Conservation (phyloP, 2,113 vertebrate genomes). For the Tachuris rubrigastra region DNA sequence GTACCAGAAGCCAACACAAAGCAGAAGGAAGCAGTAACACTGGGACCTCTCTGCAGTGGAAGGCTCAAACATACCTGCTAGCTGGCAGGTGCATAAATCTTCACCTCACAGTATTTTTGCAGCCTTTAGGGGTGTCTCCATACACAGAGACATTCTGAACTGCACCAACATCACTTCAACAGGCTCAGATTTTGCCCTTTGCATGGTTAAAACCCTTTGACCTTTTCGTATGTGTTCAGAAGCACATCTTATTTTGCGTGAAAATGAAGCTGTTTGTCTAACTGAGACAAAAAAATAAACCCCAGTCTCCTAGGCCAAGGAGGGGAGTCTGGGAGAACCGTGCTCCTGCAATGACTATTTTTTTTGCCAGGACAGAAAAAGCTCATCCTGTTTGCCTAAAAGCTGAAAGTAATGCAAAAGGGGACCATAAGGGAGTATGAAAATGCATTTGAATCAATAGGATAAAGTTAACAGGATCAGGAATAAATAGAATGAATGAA, state of each 20-base stretch:
- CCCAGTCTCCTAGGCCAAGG: not conserved
- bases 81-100: not conserved
- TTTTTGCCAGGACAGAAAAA: not conserved
- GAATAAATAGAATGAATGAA: constrained; percentile 71
- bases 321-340: not conserved
- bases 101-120: not conserved
- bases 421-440: constrained; percentile 55
- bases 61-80: not conserved
- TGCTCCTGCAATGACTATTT: not conserved
- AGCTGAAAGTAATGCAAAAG: constrained; percentile 39
- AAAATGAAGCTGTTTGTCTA: constrained; percentile 32
- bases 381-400: not conserved
- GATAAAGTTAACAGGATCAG: constrained; percentile 71
- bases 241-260: not conserved
- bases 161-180: constrained; percentile 13
- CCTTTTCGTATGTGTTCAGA: not conserved
- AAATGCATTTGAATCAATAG: constrained; percentile 71
- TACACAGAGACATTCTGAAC: not conserved
- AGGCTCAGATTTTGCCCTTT: constrained; percentile 41
- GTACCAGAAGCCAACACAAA: not conserved
- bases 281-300: constrained; percentile 26
- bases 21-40: not conserved
- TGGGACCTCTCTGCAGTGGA: not conserved
- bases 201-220: constrained; percentile 34
- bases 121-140: not conserved